Evolutionary conservation across 2,797 vertebrate genomes (phyloP).

Genomic region (Ibycter americanus): DNA sequence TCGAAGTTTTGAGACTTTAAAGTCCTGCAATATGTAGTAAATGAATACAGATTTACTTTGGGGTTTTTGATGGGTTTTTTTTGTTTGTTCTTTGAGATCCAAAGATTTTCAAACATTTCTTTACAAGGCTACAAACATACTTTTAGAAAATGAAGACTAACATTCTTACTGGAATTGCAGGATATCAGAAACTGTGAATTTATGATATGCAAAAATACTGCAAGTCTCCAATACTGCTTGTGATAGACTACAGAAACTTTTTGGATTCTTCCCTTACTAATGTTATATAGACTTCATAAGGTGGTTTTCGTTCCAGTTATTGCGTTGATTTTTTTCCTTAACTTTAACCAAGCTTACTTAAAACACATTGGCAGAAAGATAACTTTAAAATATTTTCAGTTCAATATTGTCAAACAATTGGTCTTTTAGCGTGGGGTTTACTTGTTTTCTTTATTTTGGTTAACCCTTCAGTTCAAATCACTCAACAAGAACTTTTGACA

Average conservation of each 20-base stretch:
- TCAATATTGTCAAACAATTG: not conserved
- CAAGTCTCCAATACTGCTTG: not conserved
- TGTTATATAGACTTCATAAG: fast-evolving
- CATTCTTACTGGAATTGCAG: not conserved
- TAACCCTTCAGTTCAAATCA: not conserved
- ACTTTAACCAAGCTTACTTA: not conserved
- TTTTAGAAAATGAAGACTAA: not conserved
- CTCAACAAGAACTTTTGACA: not conserved
- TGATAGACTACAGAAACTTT: not conserved
- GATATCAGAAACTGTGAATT: not conserved
- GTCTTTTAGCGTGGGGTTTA: not conserved
- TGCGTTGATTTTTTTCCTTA: not conserved
- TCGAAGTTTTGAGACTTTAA: not conserved
- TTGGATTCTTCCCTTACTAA: not conserved
- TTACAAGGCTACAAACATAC: not conserved
- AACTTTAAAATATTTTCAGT: not conserved
- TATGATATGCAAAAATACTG: not conserved
- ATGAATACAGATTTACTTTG: not conserved
- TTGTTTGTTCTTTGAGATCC: not conserved
- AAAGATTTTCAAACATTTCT: not conserved
- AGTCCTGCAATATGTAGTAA: not conserved
- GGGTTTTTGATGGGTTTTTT: not conserved
- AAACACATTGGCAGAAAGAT: not conserved
- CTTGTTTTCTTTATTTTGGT: not conserved
- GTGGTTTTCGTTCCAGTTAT: not conserved